These are phyloP conservation scores for Dione juno DNA, from an alignment of 2,888 invertebrate genomes.

Conservation along the genomic window DNA sequence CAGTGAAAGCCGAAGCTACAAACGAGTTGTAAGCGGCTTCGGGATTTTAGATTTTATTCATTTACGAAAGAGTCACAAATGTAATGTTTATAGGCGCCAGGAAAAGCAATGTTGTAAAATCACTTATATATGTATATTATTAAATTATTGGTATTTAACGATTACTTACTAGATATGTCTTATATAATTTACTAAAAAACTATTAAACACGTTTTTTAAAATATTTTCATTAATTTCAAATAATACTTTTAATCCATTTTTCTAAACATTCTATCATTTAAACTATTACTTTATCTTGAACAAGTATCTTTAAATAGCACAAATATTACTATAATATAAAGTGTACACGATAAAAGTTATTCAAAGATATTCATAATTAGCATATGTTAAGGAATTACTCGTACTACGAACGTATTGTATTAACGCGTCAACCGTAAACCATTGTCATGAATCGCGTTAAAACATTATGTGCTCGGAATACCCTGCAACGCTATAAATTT, in stretches of 20 bases:
- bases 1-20: not conserved
- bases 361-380: not conserved
- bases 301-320: not conserved
- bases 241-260: too few relatives aligned
- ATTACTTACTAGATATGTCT: too few relatives aligned
- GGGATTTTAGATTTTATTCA: constrained; percentile 11
- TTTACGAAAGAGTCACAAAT: not conserved
- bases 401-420: constrained; percentile 14
- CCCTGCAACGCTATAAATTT: constrained; percentile 69
- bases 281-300: too few relatives aligned
- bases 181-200: too few relatives aligned
- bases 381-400: constrained; percentile 15
- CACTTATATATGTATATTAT: not conserved
- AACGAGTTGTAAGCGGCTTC: constrained; percentile 24
- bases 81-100: not conserved
- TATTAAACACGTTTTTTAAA: too few relatives aligned
- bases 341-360: not conserved
- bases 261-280: too few relatives aligned
- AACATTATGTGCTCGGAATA: constrained; percentile 60
- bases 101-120: not conserved
- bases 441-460: constrained; percentile 46
- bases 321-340: not conserved
- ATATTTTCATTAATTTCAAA: too few relatives aligned
- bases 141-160: too few relatives aligned
- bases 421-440: constrained; percentile 39